These are phyloP conservation scores for Yponomeuta sedellus DNA, from an alignment of 2,888 invertebrate genomes.

Conservation along the genomic window DNA sequence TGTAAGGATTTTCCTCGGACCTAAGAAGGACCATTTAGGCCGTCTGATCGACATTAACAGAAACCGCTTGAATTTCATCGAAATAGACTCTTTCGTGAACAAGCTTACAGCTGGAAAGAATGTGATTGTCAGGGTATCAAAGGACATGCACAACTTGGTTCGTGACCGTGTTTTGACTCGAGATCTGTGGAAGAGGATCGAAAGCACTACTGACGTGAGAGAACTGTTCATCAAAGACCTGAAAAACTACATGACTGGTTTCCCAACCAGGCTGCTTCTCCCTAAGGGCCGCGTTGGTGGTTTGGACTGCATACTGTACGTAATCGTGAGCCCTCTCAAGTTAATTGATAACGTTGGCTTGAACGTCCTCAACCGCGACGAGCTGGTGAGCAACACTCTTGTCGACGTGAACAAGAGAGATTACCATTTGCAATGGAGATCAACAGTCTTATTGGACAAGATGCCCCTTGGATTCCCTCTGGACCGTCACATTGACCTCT, in stretches of 20 bases:
- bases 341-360: slow-evolving; percentile 54
- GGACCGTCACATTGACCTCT: slow-evolving; percentile 79
- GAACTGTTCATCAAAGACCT: slow-evolving; percentile 52
- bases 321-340: slow-evolving; percentile 76
- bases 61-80: slow-evolving; percentile 79
- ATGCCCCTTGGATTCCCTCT: slow-evolving; percentile 85
- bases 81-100: slow-evolving; percentile 78
- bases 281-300: slow-evolving; percentile 84
- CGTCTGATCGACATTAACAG: slow-evolving; percentile 74
- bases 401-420: slow-evolving; percentile 46
- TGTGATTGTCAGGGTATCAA: slow-evolving; percentile 77
- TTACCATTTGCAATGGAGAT: slow-evolving; percentile 46
- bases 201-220: slow-evolving; percentile 66
- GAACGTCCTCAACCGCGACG: slow-evolving; percentile 11
- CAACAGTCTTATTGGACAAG: slow-evolving; percentile 72
- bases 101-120: slow-evolving; percentile 80
- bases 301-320: slow-evolving; percentile 79
- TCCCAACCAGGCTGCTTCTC: slow-evolving; percentile 82
- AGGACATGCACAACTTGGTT: slow-evolving; percentile 79
- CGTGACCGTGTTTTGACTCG: slow-evolving; percentile 81
- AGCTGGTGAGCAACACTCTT: slow-evolving; percentile 50
- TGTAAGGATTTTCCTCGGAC: slow-evolving; percentile 82
- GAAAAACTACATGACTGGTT: slow-evolving; percentile 76
- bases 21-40: slow-evolving; percentile 79
- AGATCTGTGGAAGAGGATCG: slow-evolving; percentile 79